Evolutionary conservation across 2,888 invertebrate genomes (phyloP), one percentile per base, ranked within the genome.

Genomic region (Lissocephala sabroskyi): DNA sequence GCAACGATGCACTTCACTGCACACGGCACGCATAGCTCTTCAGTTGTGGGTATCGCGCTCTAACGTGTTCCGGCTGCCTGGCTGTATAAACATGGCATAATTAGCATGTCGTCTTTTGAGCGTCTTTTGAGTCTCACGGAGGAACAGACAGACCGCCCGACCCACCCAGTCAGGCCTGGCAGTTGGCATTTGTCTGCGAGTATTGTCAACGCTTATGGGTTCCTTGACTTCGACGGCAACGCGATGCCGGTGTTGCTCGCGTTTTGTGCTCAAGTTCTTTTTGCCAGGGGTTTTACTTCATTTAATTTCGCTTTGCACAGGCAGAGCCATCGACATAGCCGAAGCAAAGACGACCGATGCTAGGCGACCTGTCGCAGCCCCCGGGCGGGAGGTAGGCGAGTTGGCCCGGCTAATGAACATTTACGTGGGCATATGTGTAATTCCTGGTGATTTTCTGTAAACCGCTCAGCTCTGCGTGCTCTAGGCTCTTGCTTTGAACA

Each of bases 191-290:
- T 23, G 23, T 7, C 23, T 23, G 7, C 23, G 23, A 23, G 40
- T 50, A 65, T 65, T 66, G 70, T 70, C 66, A 70, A 45, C 33
- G 62, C 48, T 61, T 56, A 55, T 59, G 70, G 51, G 76, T 76
- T 76, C 65, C 74, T 70, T 76, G 77, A 70, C 67, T 70, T 37
- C 39, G n/a, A n/a, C n/a, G n/a, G n/a, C n/a, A n/a, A n/a, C n/a
- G n/a, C n/a, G n/a, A n/a, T n/a, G n/a, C n/a, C n/a, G 32, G 42
- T 45, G 11, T 52, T 43, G 43, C 47, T n/a, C n/a, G n/a, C n/a
- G n/a, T n/a, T n/a, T n/a, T n/a, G n/a, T n/a, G n/a, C n/a, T n/a
- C 18, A 13, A n/a, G 17, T 14, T 36, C 30, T 16, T 40, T 11
- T 23, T 13, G 13, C 14, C 9, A 35, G 49, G n/a, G n/a, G 56